Base-by-base conservation (phyloP, 2,797 vertebrate species). In the Phaenicophaeus curvirostris region DNA sequence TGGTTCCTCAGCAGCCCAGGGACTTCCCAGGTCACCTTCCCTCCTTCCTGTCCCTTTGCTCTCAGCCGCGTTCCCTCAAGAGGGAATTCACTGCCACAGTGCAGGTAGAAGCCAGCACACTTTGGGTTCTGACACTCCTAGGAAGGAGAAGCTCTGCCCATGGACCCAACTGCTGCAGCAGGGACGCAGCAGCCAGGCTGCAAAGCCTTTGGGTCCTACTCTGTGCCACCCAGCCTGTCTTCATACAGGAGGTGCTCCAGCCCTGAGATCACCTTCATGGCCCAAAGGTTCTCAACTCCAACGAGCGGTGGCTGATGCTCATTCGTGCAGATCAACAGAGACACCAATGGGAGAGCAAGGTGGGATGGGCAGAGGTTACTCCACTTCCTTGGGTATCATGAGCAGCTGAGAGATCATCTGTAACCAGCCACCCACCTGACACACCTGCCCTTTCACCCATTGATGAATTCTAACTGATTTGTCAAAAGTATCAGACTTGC, bases 331-430 rank as follows among this genome's bases (percentile, higher is more conserved):
- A 82, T 94, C 97, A 97, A 98, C 97, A 98, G 97, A 97, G 98
- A 98, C 98, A 98, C 97, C 97, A 97, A 96, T 96, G 97, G 98
- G 97, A 98, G 84, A 96, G 86, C 68, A 58, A 85, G 88, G 72
- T 18, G 31, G 95, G 90, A 95, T 9, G 95, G 94, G 94, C 92
- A 44, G 95, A 65, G 91, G 89, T 58, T 11, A n/a, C 57, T 61
- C 48, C 51, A 13, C 23, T 11, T 17, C 50, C 85, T 31, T 77
- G 8, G 69, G 51, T 11, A 15, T 13, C 53, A 2, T 2, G 21
- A 5, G 24, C 1, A 9, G 20, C 67, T 2, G 6, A 66, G 37
- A 48, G 23, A 67, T 11, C 19, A 1, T 13, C 55, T 3, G 15
- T 9, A 7, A 3, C 23, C 24, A 8, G 1, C 6, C 9, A 2